Percentiles rank a stretch among this genome's conserved stretches.
phyloP scores from a whole-genome alignment of 2,797 vertebrate species.

The Podarcis lilfordi region DNA sequence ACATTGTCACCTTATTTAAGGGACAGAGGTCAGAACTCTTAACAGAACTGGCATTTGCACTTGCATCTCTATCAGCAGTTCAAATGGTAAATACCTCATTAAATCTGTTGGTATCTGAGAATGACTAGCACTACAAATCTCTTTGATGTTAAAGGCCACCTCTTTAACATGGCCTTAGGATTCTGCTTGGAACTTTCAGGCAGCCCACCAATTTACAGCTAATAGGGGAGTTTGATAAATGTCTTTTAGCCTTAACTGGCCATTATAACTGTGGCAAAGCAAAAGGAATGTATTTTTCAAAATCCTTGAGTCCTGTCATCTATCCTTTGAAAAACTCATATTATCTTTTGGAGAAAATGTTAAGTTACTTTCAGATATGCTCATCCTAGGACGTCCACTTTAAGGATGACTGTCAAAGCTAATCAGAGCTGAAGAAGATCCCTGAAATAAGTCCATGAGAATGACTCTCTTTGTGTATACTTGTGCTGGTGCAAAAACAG shows the following conservation, averaged over 20 bases:
- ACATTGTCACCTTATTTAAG: not conserved
- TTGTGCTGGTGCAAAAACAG: too few relatives aligned
- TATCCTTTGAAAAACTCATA: not conserved
- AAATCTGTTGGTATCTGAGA: constrained; percentile 34
- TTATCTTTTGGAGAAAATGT: not conserved
- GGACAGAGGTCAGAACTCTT: constrained; percentile 24
- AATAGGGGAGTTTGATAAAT: constrained; percentile 53
- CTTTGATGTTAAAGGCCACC: constrained; percentile 60
- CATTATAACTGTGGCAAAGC: constrained; percentile 39
- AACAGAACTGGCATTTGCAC: constrained; percentile 53
- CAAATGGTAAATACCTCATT: constrained; percentile 51
- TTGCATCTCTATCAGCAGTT: constrained; percentile 24
- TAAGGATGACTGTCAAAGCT: not conserved
- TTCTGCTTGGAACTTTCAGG: constrained; percentile 56
- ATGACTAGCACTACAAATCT: constrained; percentile 30
- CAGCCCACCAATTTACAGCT: constrained; percentile 47
- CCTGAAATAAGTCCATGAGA: too few relatives aligned
- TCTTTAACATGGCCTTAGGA: constrained; percentile 37
- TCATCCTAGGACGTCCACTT: not conserved
- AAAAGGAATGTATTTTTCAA: constrained; percentile 46
- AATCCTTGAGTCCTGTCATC: constrained; percentile 2
- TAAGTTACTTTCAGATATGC: not conserved
- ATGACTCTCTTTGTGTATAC: too few relatives aligned
- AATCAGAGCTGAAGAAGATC: not conserved
- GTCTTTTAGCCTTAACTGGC: constrained; percentile 47